These are phyloP conservation scores for Brachymystax lenok DNA, from an alignment of 2,797 vertebrate genomes.

Conservation along the genomic window DNA sequence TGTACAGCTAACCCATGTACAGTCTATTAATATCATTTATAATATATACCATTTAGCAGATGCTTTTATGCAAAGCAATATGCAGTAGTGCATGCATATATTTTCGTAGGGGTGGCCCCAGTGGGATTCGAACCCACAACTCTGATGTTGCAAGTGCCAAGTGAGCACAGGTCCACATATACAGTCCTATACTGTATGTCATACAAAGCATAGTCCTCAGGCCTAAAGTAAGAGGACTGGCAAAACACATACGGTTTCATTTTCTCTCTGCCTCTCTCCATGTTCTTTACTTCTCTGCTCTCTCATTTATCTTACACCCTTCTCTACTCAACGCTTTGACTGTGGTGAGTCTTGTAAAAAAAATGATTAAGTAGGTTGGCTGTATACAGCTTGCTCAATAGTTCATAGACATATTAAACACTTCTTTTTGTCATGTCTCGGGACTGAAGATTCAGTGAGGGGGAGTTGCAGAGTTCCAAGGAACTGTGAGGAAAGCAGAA, in stretches of 20 bases:
- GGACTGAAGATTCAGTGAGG: background rate
- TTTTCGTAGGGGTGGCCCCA: background rate
- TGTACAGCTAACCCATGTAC: background rate
- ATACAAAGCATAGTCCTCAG: background rate
- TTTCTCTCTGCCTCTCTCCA: background rate
- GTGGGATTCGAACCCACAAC: background rate
- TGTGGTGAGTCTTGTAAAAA: background rate
- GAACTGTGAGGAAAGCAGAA: background rate
- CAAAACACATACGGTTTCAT: background rate
- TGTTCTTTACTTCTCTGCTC: background rate
- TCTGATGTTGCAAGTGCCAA: background rate
- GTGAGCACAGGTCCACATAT: background rate
- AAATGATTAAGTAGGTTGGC: background rate
- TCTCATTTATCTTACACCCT: background rate
- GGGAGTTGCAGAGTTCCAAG: background rate
- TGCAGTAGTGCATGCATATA: background rate
- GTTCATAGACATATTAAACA: too few relatives aligned
- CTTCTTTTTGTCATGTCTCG: background rate
- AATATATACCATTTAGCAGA: background rate
- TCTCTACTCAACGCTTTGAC: background rate
- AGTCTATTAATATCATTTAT: background rate
- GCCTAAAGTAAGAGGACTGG: background rate
- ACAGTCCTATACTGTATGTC: too few relatives aligned
- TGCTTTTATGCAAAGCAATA: background rate
- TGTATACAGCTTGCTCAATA: background rate